These are phyloP conservation scores for Lutjanus erythropterus DNA, from an alignment of 2,113 vertebrate genomes.

Conservation along the genomic window DNA sequence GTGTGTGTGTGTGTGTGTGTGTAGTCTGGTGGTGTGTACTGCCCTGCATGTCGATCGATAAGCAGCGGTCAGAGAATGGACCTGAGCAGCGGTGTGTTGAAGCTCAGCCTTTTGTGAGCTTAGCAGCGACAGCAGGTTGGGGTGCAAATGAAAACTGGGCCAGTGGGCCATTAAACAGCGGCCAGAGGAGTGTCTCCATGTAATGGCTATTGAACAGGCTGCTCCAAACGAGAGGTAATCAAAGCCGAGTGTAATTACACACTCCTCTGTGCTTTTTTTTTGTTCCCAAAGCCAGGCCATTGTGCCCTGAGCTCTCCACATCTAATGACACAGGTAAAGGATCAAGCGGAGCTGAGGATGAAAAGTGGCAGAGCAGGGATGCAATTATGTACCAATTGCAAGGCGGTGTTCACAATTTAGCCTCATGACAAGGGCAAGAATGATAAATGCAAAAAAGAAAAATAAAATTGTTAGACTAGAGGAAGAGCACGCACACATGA, in stretches of 20 bases:
- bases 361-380: constrained; percentile 60
- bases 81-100: constrained; percentile 1
- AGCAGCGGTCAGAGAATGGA: constrained; percentile 9
- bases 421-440: constrained; percentile 48
- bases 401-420: constrained; percentile 57
- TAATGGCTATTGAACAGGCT: constrained; percentile 84
- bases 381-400: constrained; percentile 73
- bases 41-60: constrained; percentile 34
- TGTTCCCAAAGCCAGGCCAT: constrained; percentile 69
- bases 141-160: constrained; percentile 61
- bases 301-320: constrained; percentile 73
- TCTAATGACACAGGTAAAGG: constrained; percentile 80
- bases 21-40: not conserved
- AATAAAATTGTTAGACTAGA: not conserved
- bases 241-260: constrained; percentile 82
- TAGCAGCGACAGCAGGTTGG: constrained; percentile 51
- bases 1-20: not conserved
- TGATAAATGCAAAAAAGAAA: constrained; percentile 51
- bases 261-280: constrained; percentile 73
- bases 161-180: constrained; percentile 71
- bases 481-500: not conserved
- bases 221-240: constrained; percentile 80
- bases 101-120: constrained; percentile 57
- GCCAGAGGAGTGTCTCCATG: constrained; percentile 68
- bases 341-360: constrained; percentile 56